A percentile compares a stretch with the other conserved stretches of the same genome.
These are phyloP conservation scores for Vespertilio murinus DNA, from an alignment of 2,797 vertebrate genomes.

Conservation along the genomic window DNA sequence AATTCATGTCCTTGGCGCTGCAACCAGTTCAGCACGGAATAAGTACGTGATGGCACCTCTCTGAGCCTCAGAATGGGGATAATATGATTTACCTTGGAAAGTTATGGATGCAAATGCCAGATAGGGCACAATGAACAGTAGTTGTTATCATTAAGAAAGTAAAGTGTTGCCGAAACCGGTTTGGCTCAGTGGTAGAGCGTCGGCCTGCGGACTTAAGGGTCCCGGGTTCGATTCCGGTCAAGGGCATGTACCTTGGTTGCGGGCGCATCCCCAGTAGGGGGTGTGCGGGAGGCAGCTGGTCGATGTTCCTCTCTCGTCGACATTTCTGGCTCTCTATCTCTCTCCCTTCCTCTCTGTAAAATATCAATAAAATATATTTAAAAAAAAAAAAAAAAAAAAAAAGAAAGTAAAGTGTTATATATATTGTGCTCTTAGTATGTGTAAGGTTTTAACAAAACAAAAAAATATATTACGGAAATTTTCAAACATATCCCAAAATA, in stretches of 20 bases:
- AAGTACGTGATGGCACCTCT: background rate
- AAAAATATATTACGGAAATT: background rate
- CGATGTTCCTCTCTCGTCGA: too few relatives aligned
- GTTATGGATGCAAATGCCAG: background rate
- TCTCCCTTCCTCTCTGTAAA: too few relatives aligned
- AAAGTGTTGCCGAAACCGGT: too few relatives aligned
- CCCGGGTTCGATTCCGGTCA: too few relatives aligned
- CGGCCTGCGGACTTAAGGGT: too few relatives aligned
- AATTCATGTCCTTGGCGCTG: background rate
- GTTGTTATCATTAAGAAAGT: background rate
- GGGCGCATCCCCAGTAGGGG: too few relatives aligned
- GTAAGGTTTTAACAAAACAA: background rate
- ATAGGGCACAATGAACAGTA: background rate
- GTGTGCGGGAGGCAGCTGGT: too few relatives aligned
- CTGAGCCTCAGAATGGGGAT: background rate
- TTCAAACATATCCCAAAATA: slow-evolving; percentile 37
- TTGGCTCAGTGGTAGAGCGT: too few relatives aligned
- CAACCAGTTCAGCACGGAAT: background rate
- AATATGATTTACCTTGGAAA: slow-evolving; percentile 16
- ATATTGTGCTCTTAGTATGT: background rate
- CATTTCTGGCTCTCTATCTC: too few relatives aligned
- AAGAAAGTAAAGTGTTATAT: background rate
- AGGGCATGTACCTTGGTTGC: too few relatives aligned
- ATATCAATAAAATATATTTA: too few relatives aligned
- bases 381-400: too few relatives aligned